A percentile compares a stretch with the other conserved stretches of the same genome.
These are phyloP conservation scores for Ctenopoma kingsleyae DNA, from an alignment of 2,797 vertebrate species.

Conservation along the genomic window DNA sequence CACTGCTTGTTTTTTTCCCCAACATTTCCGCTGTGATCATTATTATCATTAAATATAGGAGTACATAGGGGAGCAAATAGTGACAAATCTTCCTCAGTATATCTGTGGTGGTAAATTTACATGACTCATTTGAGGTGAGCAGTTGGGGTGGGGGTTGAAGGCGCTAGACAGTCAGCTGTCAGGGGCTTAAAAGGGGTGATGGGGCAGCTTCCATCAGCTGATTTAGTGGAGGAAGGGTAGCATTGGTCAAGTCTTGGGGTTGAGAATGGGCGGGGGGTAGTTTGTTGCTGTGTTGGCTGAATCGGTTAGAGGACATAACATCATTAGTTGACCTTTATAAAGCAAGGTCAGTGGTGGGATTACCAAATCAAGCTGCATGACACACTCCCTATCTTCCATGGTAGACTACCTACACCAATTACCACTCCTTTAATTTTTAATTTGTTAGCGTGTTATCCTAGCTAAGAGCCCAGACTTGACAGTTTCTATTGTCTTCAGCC, in stretches of 20 bases:
- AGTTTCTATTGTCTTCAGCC: not conserved
- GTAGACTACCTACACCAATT: constrained; percentile 18
- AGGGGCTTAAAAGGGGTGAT: constrained; percentile 34
- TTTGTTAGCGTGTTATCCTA: not conserved
- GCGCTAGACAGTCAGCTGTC: constrained; percentile 68
- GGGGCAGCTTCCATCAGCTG: constrained; percentile 69
- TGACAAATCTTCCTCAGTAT: no score
- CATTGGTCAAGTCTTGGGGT: constrained; percentile 68
- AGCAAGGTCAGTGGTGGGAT: constrained; percentile 76
- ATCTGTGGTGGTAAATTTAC: not conserved
- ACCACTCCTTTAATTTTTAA: constrained; percentile 21
- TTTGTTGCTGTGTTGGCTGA: constrained; percentile 32
- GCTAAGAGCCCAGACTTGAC: not conserved
- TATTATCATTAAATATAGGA: not conserved
- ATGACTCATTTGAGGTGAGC: constrained; percentile 42
- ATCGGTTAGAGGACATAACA: constrained; percentile 61
- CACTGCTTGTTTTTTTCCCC: not conserved
- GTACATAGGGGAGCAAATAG: no score
- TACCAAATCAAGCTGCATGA: constrained; percentile 52
- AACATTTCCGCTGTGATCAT: not conserved
- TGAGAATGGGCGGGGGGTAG: constrained; percentile 31
- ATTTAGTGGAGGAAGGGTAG: constrained; percentile 24
- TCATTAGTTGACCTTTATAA: constrained; percentile 78
- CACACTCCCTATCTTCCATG: not conserved
- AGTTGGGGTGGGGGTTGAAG: constrained; percentile 23